These are phyloP conservation scores for Anarhynchus alexandrinus DNA, from an alignment of 2,113 vertebrate genomes.

Conservation along the genomic window DNA sequence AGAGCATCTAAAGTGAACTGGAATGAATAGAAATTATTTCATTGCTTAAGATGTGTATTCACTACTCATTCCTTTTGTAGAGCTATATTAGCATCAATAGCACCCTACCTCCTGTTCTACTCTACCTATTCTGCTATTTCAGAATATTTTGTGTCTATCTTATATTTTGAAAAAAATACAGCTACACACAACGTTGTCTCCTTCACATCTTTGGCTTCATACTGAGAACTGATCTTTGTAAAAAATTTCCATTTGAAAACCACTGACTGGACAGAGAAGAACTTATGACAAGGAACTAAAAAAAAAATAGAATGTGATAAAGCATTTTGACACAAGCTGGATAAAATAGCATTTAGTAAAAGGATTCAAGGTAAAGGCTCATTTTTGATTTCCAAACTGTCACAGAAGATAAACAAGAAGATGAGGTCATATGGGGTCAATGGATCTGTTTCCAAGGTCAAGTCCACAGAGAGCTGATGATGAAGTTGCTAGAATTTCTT, in stretches of 20 bases:
- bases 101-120: fast-evolving
- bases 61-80: background rate
- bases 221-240: background rate
- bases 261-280: background rate
- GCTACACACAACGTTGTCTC: background rate
- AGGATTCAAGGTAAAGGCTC: background rate
- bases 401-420: slow-evolving; percentile 40
- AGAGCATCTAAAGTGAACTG: background rate
- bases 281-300: background rate
- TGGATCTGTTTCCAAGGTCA: slow-evolving; percentile 31
- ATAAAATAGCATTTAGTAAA: background rate
- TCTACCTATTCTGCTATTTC: background rate
- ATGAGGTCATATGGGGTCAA: background rate
- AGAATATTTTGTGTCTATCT: background rate
- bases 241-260: background rate
- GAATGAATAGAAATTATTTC: background rate
- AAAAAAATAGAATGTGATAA: background rate
- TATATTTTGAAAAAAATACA: background rate
- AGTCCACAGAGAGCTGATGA: background rate
- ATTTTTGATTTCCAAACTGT: slow-evolving; percentile 30
- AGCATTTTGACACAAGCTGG: background rate
- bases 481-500: slow-evolving; percentile 3
- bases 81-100: background rate
- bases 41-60: background rate
- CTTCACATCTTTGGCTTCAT: background rate